Conservation (phyloP, 2,113 vertebrate species). For the Gallinago undulata region DNA sequence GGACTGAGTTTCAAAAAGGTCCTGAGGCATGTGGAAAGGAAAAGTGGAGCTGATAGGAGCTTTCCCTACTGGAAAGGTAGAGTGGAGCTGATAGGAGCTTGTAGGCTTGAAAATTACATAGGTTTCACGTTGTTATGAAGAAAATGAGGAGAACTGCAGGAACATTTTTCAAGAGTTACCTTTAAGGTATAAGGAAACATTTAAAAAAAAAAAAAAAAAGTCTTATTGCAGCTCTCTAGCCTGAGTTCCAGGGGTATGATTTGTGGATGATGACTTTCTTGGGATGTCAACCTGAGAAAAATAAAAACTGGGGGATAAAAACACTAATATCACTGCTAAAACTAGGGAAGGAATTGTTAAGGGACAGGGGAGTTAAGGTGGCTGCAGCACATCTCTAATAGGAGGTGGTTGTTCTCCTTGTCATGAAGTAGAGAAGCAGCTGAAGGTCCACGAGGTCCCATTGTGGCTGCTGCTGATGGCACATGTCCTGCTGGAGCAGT, state of each 20-base stretch:
- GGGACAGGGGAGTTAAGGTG: neutral
- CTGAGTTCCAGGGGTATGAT: accelerated
- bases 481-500: neutral
- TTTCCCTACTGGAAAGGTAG: neutral
- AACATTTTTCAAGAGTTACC: neutral
- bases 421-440: neutral
- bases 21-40: neutral
- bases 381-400: neutral
- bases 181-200: neutral
- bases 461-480: neutral
- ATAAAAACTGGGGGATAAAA: neutral
- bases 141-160: neutral
- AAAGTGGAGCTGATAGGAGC: neutral
- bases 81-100: neutral
- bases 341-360: neutral
- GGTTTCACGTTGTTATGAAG: neutral
- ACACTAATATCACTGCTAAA: neutral
- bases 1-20: neutral
- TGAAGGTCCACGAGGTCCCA: neutral
- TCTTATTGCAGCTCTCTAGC: neutral
- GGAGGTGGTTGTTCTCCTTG: neutral
- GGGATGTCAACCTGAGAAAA: neutral
- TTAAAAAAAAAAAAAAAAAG: neutral
- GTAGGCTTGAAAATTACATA: neutral
- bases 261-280: neutral